Conservation (phyloP, 2,888 invertebrate species). For the Meandrusa payeni region DNA sequence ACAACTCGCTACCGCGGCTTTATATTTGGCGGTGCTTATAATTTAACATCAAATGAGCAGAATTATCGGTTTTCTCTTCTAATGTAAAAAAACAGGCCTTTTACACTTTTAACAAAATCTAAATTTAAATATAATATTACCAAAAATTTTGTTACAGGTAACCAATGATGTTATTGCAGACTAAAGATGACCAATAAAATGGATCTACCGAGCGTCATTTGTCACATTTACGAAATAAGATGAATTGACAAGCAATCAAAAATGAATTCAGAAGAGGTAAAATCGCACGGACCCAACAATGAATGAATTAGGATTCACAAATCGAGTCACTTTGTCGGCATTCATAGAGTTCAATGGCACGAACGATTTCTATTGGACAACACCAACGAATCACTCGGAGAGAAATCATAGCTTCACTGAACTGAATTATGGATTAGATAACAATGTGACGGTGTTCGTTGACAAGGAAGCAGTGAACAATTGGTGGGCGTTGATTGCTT, state of each 20-base stretch:
- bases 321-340: conserved; percentile 24
- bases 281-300: conserved; percentile 50
- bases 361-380: conserved; percentile 37
- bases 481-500: conserved; percentile 91
- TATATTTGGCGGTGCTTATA: too few species aligned
- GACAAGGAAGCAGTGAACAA: conserved; percentile 73
- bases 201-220: conserved; percentile 44
- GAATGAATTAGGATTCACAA: conserved; percentile 50
- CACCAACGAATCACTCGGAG: conserved; percentile 36
- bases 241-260: conserved; percentile 49
- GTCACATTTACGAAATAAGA: conserved; percentile 74
- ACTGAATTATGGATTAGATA: conserved; percentile 38
- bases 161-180: conserved; percentile 26
- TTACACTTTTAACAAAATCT: too few species aligned
- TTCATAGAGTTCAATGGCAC: conserved; percentile 30
- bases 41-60: too few species aligned
- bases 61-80: too few species aligned
- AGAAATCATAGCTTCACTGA: conserved; percentile 30
- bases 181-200: conserved; percentile 38
- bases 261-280: conserved; percentile 49
- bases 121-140: too few species aligned
- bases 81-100: too few species aligned
- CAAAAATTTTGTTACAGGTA: conserved; percentile 55
- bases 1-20: too few species aligned
- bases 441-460: conserved; percentile 36